A percentile compares a stretch with the other conserved stretches of the same genome.
These are phyloP conservation scores for Leptinotarsa undecemlineata DNA, from an alignment of 1,140 invertebrate genomes.

Conservation along the genomic window DNA sequence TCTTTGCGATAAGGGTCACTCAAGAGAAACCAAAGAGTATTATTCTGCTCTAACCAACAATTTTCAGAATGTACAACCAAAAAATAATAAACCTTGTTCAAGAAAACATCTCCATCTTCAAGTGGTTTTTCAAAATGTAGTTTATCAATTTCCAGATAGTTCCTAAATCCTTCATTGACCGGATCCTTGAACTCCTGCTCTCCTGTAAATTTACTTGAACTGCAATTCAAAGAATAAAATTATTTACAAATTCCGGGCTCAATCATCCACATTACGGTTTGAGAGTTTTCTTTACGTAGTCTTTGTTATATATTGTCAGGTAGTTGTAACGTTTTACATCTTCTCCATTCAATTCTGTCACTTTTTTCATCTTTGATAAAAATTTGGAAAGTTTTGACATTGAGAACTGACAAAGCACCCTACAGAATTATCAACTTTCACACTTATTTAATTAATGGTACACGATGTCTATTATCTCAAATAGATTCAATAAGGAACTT, in stretches of 20 bases:
- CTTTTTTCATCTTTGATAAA: background rate
- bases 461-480: too few species aligned
- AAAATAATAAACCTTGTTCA: background rate
- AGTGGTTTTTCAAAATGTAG: constrained; percentile 14
- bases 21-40: too few species aligned
- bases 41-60: too few species aligned
- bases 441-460: too few species aligned
- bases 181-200: constrained; percentile 42
- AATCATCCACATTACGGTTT: background rate
- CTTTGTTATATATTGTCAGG: constrained; percentile 36
- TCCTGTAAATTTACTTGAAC: background rate
- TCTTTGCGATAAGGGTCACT: too few species aligned
- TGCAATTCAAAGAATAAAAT: background rate
- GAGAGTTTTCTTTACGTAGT: constrained; percentile 31
- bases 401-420: too few species aligned
- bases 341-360: background rate
- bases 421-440: too few species aligned
- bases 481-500: too few species aligned
- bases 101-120: constrained; percentile 32
- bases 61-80: too few species aligned
- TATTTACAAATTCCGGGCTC: background rate
- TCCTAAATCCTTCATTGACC: constrained; percentile 37
- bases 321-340: constrained; percentile 18
- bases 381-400: background rate
- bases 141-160: constrained; percentile 32